Percentiles rank a stretch among this genome's conserved stretches.
These are phyloP conservation scores for Grammomys dolichurus DNA, from an alignment of 2,113 vertebrate genomes.

Conservation along the genomic window DNA sequence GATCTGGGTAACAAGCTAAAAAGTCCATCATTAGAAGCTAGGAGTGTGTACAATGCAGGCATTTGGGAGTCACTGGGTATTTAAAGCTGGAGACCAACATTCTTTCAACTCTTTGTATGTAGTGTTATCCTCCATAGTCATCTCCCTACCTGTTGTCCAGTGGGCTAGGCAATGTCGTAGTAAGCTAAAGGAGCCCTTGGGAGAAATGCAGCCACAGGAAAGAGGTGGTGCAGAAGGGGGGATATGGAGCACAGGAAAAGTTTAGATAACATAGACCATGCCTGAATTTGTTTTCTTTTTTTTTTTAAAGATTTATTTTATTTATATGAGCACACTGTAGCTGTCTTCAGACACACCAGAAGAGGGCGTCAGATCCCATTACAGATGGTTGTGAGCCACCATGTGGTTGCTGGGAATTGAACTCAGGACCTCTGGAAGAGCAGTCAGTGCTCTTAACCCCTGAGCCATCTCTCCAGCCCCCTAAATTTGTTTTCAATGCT, in stretches of 20 bases:
- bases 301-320: too few relatives aligned
- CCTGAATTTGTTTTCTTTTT: neutral
- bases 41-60: neutral
- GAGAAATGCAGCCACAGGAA: neutral
- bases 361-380: too few relatives aligned
- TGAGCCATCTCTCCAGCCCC: too few relatives aligned
- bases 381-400: too few relatives aligned
- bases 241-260: neutral
- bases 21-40: neutral
- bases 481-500: slow-evolving; percentile 31
- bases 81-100: neutral
- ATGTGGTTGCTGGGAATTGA: too few relatives aligned
- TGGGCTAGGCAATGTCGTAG: neutral
- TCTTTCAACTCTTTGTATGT: neutral
- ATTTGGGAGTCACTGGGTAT: neutral
- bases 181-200: neutral
- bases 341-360: too few relatives aligned
- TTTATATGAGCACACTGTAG: too few relatives aligned
- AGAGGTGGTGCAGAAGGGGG: neutral
- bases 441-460: too few relatives aligned
- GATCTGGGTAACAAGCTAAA: neutral
- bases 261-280: slow-evolving; percentile 5
- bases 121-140: neutral
- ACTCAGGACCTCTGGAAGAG: too few relatives aligned
- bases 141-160: neutral